A percentile compares a stretch with the other conserved stretches of the same genome.
These are phyloP conservation scores for Paracanthobrama guichenoti DNA, from an alignment of 2,113 vertebrate genomes.

Conservation along the genomic window DNA sequence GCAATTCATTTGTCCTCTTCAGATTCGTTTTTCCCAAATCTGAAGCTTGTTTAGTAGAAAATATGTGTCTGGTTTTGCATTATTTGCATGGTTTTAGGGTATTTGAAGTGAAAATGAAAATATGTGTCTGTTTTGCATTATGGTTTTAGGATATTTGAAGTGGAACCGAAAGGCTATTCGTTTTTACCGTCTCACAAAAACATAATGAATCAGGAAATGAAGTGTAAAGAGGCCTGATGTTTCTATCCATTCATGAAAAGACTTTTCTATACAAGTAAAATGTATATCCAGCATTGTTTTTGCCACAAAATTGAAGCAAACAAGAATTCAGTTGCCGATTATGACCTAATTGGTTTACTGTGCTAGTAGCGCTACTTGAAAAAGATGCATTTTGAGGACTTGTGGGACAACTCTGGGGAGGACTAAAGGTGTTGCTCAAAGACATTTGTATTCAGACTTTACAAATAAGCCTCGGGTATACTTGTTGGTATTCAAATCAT, in stretches of 20 bases:
- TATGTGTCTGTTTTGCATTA: not conserved
- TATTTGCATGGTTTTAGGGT: not conserved
- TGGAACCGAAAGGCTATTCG: not conserved
- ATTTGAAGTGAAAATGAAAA: not conserved
- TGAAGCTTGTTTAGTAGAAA: not conserved
- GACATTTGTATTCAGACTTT: not conserved
- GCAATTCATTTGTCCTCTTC: conserved; percentile 3
- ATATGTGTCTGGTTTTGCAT: not conserved
- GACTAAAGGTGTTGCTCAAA: conserved; percentile 39
- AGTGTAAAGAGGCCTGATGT: conserved; percentile 12
- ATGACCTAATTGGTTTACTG: conserved; percentile 23
- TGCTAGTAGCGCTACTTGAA: conserved; percentile 8
- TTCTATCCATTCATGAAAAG: not conserved
- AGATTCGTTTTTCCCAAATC: not conserved
- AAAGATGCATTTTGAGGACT: conserved; percentile 17
- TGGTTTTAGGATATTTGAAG: not conserved
- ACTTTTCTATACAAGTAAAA: conserved; percentile 8
- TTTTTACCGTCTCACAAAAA: not conserved
- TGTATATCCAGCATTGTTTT: not conserved
- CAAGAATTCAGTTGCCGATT: conserved; percentile 20
- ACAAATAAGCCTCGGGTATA: not conserved
- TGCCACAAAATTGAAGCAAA: not conserved
- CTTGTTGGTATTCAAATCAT: conserved; percentile 37
- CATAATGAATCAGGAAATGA: not conserved
- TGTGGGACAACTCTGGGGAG: not conserved